Percentiles rank a stretch among this genome's conserved stretches.
These are phyloP conservation scores for Okamejei kenojei DNA, from an alignment of 2,797 vertebrate genomes.

Conservation along the genomic window DNA sequence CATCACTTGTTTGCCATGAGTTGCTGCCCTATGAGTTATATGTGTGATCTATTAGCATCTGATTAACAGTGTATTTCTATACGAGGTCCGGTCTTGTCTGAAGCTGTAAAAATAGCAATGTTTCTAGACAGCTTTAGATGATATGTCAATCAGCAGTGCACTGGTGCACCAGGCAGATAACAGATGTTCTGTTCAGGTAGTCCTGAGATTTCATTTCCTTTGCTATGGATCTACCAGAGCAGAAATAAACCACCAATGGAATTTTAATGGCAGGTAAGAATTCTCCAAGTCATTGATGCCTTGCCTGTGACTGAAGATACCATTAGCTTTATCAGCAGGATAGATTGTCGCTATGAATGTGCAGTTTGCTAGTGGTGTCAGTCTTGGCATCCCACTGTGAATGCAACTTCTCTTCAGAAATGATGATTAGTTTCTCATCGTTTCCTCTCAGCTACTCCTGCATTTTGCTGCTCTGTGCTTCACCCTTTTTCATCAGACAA, in stretches of 20 bases:
- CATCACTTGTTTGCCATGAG: no score
- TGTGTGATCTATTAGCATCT: no score
- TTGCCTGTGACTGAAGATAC: no score
- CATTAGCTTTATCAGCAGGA: background rate
- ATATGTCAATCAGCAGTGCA: background rate
- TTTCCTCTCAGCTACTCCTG: background rate
- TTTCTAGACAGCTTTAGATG: background rate
- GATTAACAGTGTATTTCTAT: no score
- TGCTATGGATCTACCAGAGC: background rate
- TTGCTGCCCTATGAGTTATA: no score
- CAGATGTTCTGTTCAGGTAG: background rate
- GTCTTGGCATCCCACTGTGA: background rate
- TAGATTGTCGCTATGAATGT: background rate
- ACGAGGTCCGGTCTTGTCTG: no score
- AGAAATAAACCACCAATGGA: no score
- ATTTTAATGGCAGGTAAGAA: no score
- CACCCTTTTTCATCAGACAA: background rate
- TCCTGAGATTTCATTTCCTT: background rate
- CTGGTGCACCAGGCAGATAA: background rate
- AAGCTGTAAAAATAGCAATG: background rate
- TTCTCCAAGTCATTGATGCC: no score
- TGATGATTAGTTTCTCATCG: background rate
- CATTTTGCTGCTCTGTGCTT: background rate
- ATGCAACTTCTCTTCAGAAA: background rate
- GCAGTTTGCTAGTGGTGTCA: background rate